Percentiles rank a stretch among this genome's conserved stretches.
These are phyloP conservation scores for Enteromius trimaculatus DNA, from an alignment of 2,797 vertebrate species.

Conservation along the genomic window DNA sequence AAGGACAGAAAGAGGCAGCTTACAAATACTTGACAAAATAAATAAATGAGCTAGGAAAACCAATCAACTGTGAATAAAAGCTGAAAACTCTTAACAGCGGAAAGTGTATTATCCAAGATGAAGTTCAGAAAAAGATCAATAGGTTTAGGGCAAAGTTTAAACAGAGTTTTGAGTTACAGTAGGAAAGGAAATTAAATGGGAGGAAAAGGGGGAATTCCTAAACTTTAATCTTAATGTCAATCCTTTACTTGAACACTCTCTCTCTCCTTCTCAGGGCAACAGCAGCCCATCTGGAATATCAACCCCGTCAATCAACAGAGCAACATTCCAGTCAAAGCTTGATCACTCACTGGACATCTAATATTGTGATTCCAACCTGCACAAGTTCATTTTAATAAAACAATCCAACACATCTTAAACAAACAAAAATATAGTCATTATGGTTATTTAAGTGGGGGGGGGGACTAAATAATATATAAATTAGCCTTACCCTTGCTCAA, in stretches of 20 bases:
- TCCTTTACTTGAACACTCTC: not conserved
- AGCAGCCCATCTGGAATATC: conserved; percentile 26
- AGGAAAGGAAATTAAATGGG: not conserved
- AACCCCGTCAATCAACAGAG: conserved; percentile 26
- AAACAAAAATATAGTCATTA: not conserved
- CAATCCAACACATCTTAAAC: not conserved
- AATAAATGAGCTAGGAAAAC: not conserved
- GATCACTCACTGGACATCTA: not conserved
- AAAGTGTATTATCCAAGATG: not conserved
- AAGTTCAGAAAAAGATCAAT: not conserved
- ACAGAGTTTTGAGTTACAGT: not conserved
- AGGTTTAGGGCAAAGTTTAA: not conserved
- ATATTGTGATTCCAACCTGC: not conserved
- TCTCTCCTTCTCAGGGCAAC: conserved; percentile 14
- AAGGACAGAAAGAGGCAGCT: conserved; percentile 54
- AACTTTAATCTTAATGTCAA: conserved; percentile 9
- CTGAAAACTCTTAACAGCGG: not conserved
- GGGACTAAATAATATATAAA: not conserved
- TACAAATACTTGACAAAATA: not conserved
- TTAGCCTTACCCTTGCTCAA: not conserved
- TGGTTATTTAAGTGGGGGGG: not conserved
- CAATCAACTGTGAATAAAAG: not conserved
- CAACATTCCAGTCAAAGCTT: not conserved
- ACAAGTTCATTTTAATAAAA: not conserved
- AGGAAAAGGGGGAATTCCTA: not conserved